These are phyloP conservation scores for Galbula dea DNA, from an alignment of 2,113 vertebrate genomes.

Conservation along the genomic window DNA sequence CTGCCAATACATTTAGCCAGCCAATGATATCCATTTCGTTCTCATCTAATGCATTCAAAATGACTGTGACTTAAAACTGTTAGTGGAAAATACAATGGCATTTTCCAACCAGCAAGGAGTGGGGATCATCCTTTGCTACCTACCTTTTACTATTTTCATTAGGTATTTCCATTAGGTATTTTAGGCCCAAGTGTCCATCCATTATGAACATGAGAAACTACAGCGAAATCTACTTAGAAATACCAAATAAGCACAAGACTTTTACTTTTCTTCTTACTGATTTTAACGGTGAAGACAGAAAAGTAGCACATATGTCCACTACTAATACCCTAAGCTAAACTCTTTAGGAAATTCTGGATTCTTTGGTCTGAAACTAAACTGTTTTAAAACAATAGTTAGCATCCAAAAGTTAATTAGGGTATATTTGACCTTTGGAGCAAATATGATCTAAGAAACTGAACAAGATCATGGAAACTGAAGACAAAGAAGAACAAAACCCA, in stretches of 20 bases:
- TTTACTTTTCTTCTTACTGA: not conserved
- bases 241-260: not conserved
- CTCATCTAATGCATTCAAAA: not conserved
- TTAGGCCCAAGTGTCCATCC: not conserved
- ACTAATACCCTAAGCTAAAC: not conserved
- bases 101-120: not conserved
- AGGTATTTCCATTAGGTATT: not conserved
- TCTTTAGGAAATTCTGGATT: not conserved
- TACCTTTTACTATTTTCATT: not conserved
- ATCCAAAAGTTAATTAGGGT: not conserved
- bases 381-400: not conserved
- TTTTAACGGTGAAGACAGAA: not conserved
- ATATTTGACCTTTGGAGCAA: not conserved
- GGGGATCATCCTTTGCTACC: not conserved
- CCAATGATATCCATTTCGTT: rapidly evolving
- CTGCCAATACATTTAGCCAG: not conserved
- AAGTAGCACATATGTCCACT: not conserved
- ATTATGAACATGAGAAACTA: not conserved
- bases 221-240: not conserved
- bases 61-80: not conserved
- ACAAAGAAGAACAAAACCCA: not conserved
- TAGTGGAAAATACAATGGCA: not conserved
- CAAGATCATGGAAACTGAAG: not conserved
- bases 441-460: not conserved
- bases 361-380: not conserved